These are phyloP conservation scores for Dicranocentrus wangi DNA, from an alignment of 2,888 invertebrate genomes.

Conservation along the genomic window DNA sequence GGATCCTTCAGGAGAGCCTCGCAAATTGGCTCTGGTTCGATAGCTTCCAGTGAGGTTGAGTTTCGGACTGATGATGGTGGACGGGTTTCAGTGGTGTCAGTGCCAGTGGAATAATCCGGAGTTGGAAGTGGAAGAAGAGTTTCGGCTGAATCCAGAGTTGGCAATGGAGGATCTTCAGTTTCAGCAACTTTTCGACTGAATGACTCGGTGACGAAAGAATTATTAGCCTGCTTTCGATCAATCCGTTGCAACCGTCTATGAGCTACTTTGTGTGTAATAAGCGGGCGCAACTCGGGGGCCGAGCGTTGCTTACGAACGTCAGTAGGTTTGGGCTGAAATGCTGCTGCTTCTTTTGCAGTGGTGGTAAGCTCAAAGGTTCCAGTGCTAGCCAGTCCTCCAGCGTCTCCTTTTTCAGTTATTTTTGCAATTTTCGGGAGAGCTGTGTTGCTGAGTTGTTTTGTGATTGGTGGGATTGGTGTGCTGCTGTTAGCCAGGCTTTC, in stretches of 20 bases:
- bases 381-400: no score
- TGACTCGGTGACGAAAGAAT: background rate
- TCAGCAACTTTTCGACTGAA: no score
- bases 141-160: no score
- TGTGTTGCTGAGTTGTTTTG: background rate
- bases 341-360: no score
- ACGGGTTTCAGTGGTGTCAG: no score
- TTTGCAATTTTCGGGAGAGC: background rate
- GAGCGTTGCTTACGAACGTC: background rate
- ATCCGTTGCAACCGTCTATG: no score
- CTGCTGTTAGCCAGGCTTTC: background rate
- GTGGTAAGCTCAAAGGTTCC: no score
- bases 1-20: constrained; percentile 35
- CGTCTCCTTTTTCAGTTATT: constrained; percentile 30
- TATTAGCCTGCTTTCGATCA: background rate
- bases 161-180: no score
- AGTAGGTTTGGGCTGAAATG: no score
- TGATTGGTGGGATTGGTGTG: background rate
- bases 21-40: constrained; percentile 2
- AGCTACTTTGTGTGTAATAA: no score
- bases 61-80: background rate
- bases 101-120: no score
- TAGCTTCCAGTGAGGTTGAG: background rate
- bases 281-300: background rate
- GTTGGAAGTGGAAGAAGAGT: no score